Evolutionary conservation across 2,888 invertebrate genomes (phyloP), one percentile per base, ranked within the genome.

Genomic region (Drosophila subquinaria): DNA sequence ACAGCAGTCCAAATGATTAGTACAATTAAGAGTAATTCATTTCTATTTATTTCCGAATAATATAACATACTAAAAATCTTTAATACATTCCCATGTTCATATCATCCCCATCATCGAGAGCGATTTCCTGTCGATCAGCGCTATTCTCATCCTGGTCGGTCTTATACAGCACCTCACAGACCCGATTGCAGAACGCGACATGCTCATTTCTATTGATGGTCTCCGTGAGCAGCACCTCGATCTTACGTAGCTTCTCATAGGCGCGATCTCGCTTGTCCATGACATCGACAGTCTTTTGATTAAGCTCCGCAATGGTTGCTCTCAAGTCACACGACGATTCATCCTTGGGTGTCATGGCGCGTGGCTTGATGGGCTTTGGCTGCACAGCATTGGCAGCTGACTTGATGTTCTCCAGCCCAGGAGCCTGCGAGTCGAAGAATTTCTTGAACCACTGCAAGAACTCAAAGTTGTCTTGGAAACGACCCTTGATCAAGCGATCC

Each of bases 401-500:
- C 51, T 75, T 81, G 0, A 79, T 50, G 43, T 91, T 91, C 60
- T 98, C 97, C 89, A 95, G 94, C 90, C 97, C 98, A 90, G 96
- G 96, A 94, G 98, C 98, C 95, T 99, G 99, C 86, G 98, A 97
- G 94, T 99, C 99, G 94, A 98, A 99, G 94, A 99, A 99, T 93
- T 98, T 98, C 95, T 99, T 99, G 95, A 99, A 99, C 99, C 99
- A 99, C 94, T 99, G 99, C 89, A 99, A 95, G 94, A 99, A 99
- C 93, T 99, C 99, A 95, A 99, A 99, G 94, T 99, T 99, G 95
- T 99, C 99, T 95, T 99, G 99, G 94, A 99, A 99, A 88, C 98
- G 96, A 91, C 97, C 98, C 94, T 98, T 99, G 92, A 98, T 97
- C 94, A 99, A 95, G 52, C 90, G 91, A 74, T 93, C 93, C 62